phyloP scores from a whole-genome alignment of 2,113 vertebrate species.

The Spermophilus dauricus region DNA sequence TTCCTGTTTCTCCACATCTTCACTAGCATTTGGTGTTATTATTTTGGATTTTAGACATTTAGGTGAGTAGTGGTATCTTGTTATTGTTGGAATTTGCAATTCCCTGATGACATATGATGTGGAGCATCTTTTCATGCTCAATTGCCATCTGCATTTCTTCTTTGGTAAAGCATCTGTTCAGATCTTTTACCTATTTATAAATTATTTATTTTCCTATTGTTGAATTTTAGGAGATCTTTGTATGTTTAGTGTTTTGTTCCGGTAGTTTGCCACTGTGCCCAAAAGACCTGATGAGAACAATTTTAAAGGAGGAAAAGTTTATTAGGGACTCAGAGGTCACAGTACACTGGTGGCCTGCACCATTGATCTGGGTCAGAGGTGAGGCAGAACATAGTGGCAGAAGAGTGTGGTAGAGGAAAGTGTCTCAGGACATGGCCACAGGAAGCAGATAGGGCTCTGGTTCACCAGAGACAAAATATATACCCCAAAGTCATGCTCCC shows the following conservation, averaged over 20 bases:
- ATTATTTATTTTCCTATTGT: constrained; percentile 11
- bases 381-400: too few species aligned
- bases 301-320: too few species aligned
- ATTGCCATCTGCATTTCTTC: background rate
- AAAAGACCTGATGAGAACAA: too few species aligned
- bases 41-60: background rate
- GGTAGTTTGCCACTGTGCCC: too few species aligned
- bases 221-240: background rate
- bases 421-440: too few species aligned
- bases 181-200: background rate
- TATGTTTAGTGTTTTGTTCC: background rate
- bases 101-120: background rate
- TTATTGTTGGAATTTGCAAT: background rate
- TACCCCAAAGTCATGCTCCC: too few species aligned
- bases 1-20: background rate
- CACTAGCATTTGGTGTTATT: background rate
- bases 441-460: too few species aligned
- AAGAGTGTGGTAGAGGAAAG: too few species aligned
- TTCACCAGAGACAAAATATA: too few species aligned
- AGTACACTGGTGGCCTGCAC: too few species aligned
- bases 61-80: background rate
- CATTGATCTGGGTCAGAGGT: too few species aligned
- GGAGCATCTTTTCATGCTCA: background rate
- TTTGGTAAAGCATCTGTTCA: background rate
- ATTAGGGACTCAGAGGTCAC: too few species aligned